Evolutionary conservation across 2,888 invertebrate genomes (phyloP), one percentile per base, ranked within the genome.

Genomic region (Oxyteleia sp.): DNA sequence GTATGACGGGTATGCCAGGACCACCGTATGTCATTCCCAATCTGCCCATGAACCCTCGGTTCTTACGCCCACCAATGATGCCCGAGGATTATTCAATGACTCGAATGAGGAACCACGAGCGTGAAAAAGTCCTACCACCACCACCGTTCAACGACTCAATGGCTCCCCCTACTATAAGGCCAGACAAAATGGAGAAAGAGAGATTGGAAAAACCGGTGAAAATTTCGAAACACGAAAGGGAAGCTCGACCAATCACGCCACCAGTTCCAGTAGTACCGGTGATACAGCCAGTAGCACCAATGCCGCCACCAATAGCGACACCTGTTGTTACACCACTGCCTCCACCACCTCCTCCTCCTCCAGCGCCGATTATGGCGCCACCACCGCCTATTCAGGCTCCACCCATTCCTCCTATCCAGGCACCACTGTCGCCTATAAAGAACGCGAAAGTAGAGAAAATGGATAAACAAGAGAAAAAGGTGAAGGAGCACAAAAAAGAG

Each of bases 1-100:
- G n/a, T n/a, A n/a, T n/a, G n/a, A 90, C 93, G 94, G 91, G 91
- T 32, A 94, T 94, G 81, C 95, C 95, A 74, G 94, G 95, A 20
- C 94, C 94, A 29, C 94, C 95, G 71, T 95, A 95, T 1, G 94
- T 95, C 88, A 94, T 95, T 93, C 95, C 95, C 38, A 94, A 95
- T 75, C 94, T 95, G 92, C 93, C 95, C 5, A 79, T 94, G 74
- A 94, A 95, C 68, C 94, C 95, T 45, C 95, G 95, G 57, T 95
- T 95, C 88, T 92, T 95, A 89, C 94, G 94, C 90, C 94, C 95
- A 18, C 94, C 94, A 87, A 93, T 94, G 49, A 94, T 95, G 84
- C 94, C 94, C 51, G 94, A 95, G 85, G 94, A 95, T 84, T 88
- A 88, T 49, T 18, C 91, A 59, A 57, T 89, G 81, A 66, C 86